Base-by-base conservation (phyloP, 2,113 vertebrate species). In the Synodontis membranacea region DNA sequence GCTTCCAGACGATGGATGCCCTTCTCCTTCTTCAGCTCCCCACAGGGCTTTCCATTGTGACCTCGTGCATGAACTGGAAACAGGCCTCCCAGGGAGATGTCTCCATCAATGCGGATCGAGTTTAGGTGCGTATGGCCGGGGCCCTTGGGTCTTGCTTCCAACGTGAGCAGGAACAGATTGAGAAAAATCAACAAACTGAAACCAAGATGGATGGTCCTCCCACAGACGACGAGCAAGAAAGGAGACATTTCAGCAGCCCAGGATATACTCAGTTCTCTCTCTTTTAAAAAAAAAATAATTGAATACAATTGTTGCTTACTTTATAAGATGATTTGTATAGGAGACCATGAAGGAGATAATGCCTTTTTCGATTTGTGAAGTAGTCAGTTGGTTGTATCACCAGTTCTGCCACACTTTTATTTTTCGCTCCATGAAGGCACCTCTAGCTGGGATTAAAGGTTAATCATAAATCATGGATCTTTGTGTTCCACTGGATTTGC, bases 21-120 rank as follows among this genome's bases (percentile, higher is more conserved):
- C 89, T 99, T 99, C 91, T 99, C 98, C 92, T 99, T 99, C 93
- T 99, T 99, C 58, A 99, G 95, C 91, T 99, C 98, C 52, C 98
- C 98, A 0, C 98, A 99, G 72, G 97, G 95, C 88, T 97, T 98
- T 88, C 98, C 98, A 89, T 98, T 97, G 0, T 95, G 91, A n/a
- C 98, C 97, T 34, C 98, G 94, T 70, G 97, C 95, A 0, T 99
- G 98, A 44, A 99, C 98, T 0, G 98, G 98, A 92, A 99, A 99
- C 80, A 99, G 96, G 82, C 98, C 98, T 12, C 98, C 98, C 68
- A 99, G 93, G 0, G 98, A 97, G 93, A 99, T 97, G 91, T 99
- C 98, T 31, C 98, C 98, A 56, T 99, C 98, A 7, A 99, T 97
- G 88, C 97, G 97, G 92, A 99, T 99, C 87, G 98, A 99, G 94